These are phyloP conservation scores for Coenonympha arcania DNA, from an alignment of 2,888 invertebrate species.

Conservation along the genomic window DNA sequence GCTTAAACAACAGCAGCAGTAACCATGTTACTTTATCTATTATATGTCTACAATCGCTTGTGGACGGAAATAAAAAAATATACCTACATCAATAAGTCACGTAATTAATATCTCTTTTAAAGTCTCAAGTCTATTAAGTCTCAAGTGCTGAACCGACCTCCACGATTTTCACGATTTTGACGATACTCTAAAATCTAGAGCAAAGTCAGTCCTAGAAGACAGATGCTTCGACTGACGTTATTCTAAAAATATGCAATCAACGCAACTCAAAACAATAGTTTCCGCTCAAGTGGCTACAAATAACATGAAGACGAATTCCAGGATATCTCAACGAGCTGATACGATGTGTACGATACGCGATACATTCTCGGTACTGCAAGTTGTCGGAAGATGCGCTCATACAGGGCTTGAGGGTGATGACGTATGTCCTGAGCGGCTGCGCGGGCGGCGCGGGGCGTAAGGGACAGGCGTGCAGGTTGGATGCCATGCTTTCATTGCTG, in stretches of 20 bases:
- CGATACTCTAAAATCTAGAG: too few species aligned
- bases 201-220: too few species aligned
- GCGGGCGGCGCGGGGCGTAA: conserved; percentile 54
- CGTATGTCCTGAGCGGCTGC: conserved; percentile 43
- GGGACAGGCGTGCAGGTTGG: conserved; percentile 56
- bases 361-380: conserved; percentile 49
- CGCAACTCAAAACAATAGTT: neutral
- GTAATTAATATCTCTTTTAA: too few species aligned
- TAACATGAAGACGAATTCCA: conserved; percentile 30
- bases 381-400: conserved; percentile 52
- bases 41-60: too few species aligned
- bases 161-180: too few species aligned
- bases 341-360: conserved; percentile 53
- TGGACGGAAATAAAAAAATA: too few species aligned
- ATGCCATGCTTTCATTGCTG: conserved; percentile 48
- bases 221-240: too few species aligned
- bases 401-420: conserved; percentile 39
- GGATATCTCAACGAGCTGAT: conserved; percentile 63
- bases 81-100: too few species aligned
- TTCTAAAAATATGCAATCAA: neutral
- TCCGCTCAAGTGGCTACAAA: neutral
- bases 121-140: too few species aligned
- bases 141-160: too few species aligned
- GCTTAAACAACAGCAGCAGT: too few species aligned
- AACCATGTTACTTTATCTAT: too few species aligned